Conservation (phyloP, 1,140 invertebrate genomes). For the Babylonia areolata region DNA sequence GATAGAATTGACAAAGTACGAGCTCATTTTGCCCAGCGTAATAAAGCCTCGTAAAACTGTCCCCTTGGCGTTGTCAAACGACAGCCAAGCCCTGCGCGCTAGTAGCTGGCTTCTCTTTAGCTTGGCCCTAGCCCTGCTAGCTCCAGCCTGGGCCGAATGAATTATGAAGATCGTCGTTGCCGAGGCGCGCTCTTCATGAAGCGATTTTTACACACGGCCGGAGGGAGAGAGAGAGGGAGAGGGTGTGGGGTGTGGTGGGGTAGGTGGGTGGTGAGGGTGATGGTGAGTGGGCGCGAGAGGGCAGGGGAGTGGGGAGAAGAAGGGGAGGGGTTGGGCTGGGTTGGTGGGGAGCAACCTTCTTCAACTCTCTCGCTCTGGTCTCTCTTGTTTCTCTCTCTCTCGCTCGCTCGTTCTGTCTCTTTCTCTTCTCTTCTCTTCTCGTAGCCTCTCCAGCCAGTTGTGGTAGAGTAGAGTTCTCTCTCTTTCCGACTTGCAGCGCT, state of each 20-base stretch:
- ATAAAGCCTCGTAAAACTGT: conserved; percentile 69
- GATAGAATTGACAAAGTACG: conserved; percentile 73
- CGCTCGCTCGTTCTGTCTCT: background rate
- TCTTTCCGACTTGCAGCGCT: too few species aligned
- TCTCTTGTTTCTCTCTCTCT: background rate
- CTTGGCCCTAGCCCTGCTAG: background rate
- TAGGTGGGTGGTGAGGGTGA: too few species aligned
- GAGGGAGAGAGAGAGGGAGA: too few species aligned
- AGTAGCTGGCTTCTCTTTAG: too few species aligned
- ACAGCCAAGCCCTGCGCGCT: background rate
- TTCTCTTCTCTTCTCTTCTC: background rate
- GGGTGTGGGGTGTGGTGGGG: too few species aligned
- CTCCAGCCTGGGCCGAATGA: conserved; percentile 55
- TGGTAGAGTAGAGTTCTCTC: background rate
- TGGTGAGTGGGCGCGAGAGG: too few species aligned
- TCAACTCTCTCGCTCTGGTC: background rate
- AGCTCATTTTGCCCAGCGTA: conserved; percentile 65
- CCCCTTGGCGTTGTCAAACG: conserved; percentile 35
- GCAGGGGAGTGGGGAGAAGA: too few species aligned
- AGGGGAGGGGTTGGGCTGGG: too few species aligned
- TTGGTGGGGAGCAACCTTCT: background rate
- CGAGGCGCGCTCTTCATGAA: background rate
- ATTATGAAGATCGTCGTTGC: conserved; percentile 59
- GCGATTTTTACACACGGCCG: background rate
- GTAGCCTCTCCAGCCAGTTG: background rate